Percentiles rank a stretch among this genome's conserved stretches.
Conservation (phyloP, 1,140 invertebrate genomes). For the Apis cerana region DNA sequence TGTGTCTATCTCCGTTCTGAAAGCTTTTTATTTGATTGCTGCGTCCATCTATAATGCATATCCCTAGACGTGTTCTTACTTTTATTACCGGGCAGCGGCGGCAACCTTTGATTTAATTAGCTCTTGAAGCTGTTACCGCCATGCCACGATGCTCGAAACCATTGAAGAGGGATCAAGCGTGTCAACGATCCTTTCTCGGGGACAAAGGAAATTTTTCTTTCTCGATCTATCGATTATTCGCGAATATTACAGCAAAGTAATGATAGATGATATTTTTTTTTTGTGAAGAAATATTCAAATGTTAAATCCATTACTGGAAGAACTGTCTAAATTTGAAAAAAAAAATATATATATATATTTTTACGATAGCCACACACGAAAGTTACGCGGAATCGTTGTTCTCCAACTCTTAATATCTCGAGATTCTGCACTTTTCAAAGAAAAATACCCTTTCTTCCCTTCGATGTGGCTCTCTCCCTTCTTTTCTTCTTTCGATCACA, state of each 20-base stretch:
- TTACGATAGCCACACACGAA: not conserved
- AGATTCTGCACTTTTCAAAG: not conserved
- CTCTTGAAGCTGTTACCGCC: constrained; percentile 69
- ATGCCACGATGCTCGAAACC: constrained; percentile 7
- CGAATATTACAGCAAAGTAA: not conserved
- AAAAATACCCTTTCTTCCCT: not conserved
- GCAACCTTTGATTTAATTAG: constrained; percentile 80
- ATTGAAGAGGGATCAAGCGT: not conserved
- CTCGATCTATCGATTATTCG: not conserved
- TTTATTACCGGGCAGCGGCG: constrained; percentile 78
- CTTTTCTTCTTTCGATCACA: not conserved
- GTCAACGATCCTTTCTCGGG: not conserved
- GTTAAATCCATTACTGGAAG: not conserved
- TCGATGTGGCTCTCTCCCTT: no score
- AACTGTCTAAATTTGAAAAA: not conserved
- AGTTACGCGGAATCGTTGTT: not conserved
- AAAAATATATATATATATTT: no score
- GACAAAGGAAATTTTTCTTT: not conserved
- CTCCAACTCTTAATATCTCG: not conserved
- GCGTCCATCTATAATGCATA: constrained; percentile 75
- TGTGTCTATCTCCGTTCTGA: constrained; percentile 55
- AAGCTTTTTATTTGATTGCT: constrained; percentile 78
- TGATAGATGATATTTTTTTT: no score
- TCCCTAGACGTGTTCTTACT: constrained; percentile 75
- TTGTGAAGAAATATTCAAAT: no score